phyloP scores from a whole-genome alignment of 2,113 vertebrate genomes.

The Phalacrocorax aristotelis region DNA sequence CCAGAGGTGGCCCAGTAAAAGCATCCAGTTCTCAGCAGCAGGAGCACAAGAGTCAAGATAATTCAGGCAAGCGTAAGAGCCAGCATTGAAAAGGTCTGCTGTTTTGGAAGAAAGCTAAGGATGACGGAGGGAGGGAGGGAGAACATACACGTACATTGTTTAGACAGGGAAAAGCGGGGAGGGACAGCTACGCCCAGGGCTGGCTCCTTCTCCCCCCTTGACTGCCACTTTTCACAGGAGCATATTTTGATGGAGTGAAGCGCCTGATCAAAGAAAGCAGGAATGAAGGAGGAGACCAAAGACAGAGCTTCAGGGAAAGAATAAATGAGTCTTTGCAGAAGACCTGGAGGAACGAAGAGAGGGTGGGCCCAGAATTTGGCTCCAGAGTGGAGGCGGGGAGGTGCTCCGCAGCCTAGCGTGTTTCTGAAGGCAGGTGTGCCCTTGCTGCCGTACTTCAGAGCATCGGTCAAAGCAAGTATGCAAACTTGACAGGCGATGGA shows the following conservation, averaged over 20 bases:
- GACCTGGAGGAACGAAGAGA: neutral
- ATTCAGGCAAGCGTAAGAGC: neutral
- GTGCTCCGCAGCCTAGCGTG: neutral
- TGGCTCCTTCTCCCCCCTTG: neutral
- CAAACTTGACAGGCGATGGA: conserved; percentile 44
- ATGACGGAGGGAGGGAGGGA: neutral
- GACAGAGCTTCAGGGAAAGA: conserved; percentile 42
- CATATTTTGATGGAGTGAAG: conserved; percentile 10
- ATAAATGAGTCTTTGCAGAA: conserved; percentile 43
- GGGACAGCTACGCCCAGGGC: neutral
- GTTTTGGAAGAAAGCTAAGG: neutral
- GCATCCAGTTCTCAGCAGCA: neutral
- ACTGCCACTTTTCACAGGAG: neutral
- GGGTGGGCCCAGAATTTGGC: neutral
- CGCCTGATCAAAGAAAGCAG: conserved; percentile 11
- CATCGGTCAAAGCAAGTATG: conserved; percentile 24
- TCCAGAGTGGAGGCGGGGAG: neutral
- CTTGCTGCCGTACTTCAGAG: neutral
- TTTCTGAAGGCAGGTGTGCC: conserved; percentile 1
- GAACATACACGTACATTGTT: fast-evolving
- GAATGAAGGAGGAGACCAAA: conserved; percentile 48
- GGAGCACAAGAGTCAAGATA: neutral
- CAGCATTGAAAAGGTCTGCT: neutral
- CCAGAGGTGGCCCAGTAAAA: neutral
- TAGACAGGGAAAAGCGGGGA: neutral